Percentiles rank a stretch among this genome's conserved stretches.
These are phyloP conservation scores for Machimus rusticus DNA, from an alignment of 2,888 invertebrate species.

Conservation along the genomic window DNA sequence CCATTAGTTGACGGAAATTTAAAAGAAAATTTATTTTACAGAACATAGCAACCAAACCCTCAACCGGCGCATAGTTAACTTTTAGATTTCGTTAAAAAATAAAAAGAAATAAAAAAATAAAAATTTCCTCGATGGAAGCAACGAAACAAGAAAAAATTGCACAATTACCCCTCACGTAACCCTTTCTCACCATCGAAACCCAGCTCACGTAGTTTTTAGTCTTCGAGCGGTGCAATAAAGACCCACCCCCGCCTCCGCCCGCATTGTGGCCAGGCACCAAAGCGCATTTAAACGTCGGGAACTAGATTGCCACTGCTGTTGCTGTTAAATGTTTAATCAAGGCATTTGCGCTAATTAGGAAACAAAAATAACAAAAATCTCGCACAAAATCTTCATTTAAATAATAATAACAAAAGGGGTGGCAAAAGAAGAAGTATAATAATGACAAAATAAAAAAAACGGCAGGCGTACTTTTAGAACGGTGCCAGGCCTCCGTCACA, in stretches of 20 bases:
- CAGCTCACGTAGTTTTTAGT: background rate
- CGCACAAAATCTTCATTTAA: conserved; percentile 13
- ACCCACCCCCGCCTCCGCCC: background rate
- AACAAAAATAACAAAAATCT: conserved; percentile 38
- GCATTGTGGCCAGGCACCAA: conserved; percentile 5
- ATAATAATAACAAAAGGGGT: background rate
- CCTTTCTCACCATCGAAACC: background rate
- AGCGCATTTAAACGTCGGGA: conserved; percentile 39
- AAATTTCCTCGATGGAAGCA: background rate
- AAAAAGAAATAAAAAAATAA: background rate
- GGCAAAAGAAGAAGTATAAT: background rate
- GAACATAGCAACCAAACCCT: background rate
- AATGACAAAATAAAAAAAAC: background rate
- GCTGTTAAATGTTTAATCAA: conserved; percentile 44
- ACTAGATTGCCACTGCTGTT: conserved; percentile 33
- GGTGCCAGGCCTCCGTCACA: background rate
- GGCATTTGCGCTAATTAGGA: conserved; percentile 47
- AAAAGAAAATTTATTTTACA: background rate
- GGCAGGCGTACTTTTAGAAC: background rate
- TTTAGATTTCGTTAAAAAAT: background rate
- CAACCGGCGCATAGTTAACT: background rate
- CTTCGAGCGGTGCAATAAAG: background rate
- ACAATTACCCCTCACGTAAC: background rate
- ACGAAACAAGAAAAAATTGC: background rate
- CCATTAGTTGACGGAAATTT: background rate